phyloP scores from a whole-genome alignment of 2,113 vertebrate genomes.

The Chaetops frenatus region DNA sequence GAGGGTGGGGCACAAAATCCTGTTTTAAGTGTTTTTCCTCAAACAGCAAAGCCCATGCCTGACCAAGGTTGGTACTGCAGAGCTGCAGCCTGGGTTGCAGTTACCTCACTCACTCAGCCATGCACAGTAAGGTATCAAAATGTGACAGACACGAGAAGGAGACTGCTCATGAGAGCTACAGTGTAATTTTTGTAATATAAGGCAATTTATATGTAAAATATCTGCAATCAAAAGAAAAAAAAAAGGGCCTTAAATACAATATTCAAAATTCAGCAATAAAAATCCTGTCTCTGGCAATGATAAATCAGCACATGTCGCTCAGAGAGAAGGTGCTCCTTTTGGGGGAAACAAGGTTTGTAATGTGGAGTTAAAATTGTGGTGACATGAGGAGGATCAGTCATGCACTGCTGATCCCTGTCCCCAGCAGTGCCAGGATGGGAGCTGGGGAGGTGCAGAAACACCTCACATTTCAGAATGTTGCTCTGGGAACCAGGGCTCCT shows the following conservation, averaged over 20 bases:
- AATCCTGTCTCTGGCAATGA: slow-evolving; percentile 57
- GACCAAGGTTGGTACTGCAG: neutral
- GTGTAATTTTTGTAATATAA: slow-evolving; percentile 52
- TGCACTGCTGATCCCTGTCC: neutral
- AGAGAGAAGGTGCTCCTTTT: slow-evolving; percentile 51
- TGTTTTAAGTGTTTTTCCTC: neutral
- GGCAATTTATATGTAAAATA: slow-evolving; percentile 76
- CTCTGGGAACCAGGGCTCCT: neutral
- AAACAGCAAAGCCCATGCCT: accelerated
- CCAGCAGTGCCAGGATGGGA: neutral
- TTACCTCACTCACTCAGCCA: neutral
- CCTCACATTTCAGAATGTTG: neutral
- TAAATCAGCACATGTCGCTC: slow-evolving; percentile 65
- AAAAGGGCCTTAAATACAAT: slow-evolving; percentile 66
- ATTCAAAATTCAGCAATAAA: slow-evolving; percentile 70
- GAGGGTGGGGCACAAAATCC: neutral
- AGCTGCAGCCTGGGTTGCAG: neutral
- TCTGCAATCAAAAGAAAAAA: slow-evolving; percentile 53
- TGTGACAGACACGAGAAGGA: slow-evolving; percentile 42
- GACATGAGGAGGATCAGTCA: slow-evolving; percentile 19
- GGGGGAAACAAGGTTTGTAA: slow-evolving; percentile 44
- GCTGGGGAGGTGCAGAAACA: neutral
- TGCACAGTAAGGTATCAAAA: slow-evolving; percentile 48
- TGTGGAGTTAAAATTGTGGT: slow-evolving; percentile 18
- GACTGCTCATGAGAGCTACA: slow-evolving; percentile 17